Percentiles rank a stretch among this genome's conserved stretches.
phyloP scores from a whole-genome alignment of 2,888 invertebrate genomes.

The Catocala fraxini region DNA sequence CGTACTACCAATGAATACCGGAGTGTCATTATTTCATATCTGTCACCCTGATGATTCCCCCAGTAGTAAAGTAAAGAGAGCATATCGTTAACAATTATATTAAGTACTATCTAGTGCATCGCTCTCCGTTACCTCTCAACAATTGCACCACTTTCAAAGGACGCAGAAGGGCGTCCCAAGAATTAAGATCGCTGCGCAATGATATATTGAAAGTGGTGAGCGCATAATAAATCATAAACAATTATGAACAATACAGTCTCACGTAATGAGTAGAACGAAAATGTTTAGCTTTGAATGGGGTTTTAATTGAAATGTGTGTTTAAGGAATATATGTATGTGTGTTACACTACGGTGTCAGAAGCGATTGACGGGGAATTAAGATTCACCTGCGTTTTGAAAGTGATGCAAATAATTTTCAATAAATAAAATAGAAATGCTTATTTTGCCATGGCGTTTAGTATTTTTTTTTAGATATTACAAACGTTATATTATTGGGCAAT shows the following conservation, averaged over 20 bases:
- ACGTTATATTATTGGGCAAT: too few relatives aligned
- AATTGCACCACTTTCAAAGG: constrained; percentile 45
- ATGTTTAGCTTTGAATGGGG: constrained; percentile 19
- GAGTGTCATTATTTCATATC: too few relatives aligned
- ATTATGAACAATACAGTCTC: constrained; percentile 68
- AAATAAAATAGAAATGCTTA: too few relatives aligned
- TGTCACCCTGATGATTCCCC: too few relatives aligned
- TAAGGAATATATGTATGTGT: background rate
- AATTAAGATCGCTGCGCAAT: constrained; percentile 72
- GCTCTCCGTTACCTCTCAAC: constrained; percentile 15
- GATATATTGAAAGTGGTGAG: constrained; percentile 74
- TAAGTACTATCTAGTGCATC: too few relatives aligned
- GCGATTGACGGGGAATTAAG: background rate
- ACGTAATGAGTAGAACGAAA: constrained; percentile 58
- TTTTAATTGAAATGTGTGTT: constrained; percentile 22
- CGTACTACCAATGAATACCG: too few relatives aligned
- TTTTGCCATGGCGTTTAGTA: too few relatives aligned
- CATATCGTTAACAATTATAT: too few relatives aligned
- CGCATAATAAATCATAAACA: constrained; percentile 74
- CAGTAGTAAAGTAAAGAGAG: too few relatives aligned
- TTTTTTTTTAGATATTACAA: too few relatives aligned
- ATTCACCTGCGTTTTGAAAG: background rate
- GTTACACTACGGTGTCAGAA: constrained; percentile 4
- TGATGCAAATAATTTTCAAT: too few relatives aligned
- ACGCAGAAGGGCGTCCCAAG: constrained; percentile 60